Evolutionary conservation across 2,113 vertebrate species (phyloP).

Genomic region (Fukomys damarensis): DNA sequence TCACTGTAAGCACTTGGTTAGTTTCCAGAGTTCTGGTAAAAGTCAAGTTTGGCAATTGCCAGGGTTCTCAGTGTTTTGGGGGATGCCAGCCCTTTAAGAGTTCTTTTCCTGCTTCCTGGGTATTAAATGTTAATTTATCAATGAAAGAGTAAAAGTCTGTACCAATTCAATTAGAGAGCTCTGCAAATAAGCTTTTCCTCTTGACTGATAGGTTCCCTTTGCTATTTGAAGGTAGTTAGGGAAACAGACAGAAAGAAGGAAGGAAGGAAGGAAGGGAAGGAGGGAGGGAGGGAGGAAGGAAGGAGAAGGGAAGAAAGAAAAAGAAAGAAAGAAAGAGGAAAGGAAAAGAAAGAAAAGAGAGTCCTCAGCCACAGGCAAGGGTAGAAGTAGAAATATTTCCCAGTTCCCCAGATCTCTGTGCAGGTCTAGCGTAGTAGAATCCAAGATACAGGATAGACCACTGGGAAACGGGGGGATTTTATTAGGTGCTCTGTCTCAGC

Average conservation of each 20-base stretch:
- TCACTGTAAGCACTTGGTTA: neutral
- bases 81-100: neutral
- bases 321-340: neutral
- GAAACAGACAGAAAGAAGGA: neutral
- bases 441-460: too few relatives aligned
- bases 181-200: neutral
- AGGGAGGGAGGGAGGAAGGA: rapidly evolving
- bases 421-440: neutral
- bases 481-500: too few relatives aligned
- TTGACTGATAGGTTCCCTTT: neutral
- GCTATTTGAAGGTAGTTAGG: neutral
- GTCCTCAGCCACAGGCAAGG: neutral
- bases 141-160: neutral
- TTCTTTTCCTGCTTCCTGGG: neutral
- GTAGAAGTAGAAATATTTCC: neutral
- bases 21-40: neutral
- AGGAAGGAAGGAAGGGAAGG: neutral
- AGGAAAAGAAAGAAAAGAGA: neutral
- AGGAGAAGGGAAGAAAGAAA: neutral
- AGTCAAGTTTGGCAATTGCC: neutral
- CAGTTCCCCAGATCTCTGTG: neutral
- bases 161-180: neutral
- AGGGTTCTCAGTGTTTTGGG: neutral
- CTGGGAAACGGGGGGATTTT: too few relatives aligned
- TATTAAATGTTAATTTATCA: neutral